These are phyloP conservation scores for Drosophila triauraria DNA, from an alignment of 1,140 invertebrate species.

Conservation along the genomic window DNA sequence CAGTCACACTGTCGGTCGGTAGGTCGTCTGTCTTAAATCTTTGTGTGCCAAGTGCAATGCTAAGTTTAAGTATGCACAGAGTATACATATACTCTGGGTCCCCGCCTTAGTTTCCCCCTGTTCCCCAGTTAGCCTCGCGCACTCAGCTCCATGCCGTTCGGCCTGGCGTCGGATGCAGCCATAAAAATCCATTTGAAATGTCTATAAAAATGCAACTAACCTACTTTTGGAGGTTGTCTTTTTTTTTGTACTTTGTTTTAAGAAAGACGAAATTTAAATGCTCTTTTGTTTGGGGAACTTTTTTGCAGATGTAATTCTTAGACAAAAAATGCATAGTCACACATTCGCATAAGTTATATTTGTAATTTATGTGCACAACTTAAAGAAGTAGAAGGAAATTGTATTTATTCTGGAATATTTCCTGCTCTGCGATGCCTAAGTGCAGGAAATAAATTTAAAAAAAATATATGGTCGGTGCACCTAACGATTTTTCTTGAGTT, in stretches of 20 bases:
- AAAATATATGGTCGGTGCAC: too few relatives aligned
- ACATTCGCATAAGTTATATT: too few relatives aligned
- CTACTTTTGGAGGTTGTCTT: conserved; percentile 51
- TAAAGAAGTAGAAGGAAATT: too few relatives aligned
- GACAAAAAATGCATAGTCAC: not conserved
- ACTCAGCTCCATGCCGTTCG: conserved; percentile 34
- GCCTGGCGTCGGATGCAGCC: conserved; percentile 58
- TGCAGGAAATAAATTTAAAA: too few relatives aligned
- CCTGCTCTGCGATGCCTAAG: too few relatives aligned
- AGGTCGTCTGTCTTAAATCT: conserved; percentile 42
- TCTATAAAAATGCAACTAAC: conserved; percentile 73
- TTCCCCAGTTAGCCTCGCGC: conserved; percentile 31
- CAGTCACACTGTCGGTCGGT: conserved; percentile 1
- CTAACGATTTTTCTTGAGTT: not conserved
- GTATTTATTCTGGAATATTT: too few relatives aligned
- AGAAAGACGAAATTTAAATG: conserved; percentile 17
- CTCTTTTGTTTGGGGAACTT: conserved; percentile 5
- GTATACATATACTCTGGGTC: conserved; percentile 5
- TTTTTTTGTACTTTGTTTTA: conserved; percentile 13
- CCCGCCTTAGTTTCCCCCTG: not conserved
- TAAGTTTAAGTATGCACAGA: conserved; percentile 61
- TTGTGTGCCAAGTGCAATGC: conserved; percentile 70
- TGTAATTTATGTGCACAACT: too few relatives aligned
- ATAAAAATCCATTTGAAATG: conserved; percentile 68
- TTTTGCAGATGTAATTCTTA: not conserved